Evolutionary conservation across 2,888 invertebrate species (phyloP).

Genomic region (Julus scandinavius): DNA sequence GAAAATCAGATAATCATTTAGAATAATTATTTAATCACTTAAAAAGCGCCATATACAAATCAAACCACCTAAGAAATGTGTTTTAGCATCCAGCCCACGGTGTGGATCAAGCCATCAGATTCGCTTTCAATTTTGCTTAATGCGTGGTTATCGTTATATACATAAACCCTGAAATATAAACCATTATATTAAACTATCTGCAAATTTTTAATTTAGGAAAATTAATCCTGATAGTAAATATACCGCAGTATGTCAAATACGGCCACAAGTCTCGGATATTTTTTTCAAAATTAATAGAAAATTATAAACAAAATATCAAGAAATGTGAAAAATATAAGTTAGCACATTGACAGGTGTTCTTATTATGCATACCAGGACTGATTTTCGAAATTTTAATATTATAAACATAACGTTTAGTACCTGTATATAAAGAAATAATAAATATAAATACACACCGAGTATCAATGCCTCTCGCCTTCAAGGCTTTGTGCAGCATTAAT

Average conservation of each 20-base stretch:
- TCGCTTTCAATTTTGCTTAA: slow-evolving; percentile 44
- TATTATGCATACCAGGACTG: not conserved
- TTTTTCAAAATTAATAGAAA: no score
- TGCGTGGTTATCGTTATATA: slow-evolving; percentile 52
- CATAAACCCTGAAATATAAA: slow-evolving; percentile 45
- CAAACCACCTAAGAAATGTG: not conserved
- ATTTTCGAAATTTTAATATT: no score
- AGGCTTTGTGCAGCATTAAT: slow-evolving; percentile 42
- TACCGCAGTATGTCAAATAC: no score
- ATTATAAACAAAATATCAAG: no score
- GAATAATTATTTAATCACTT: not conserved
- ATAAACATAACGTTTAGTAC: no score
- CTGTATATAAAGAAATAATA: not conserved
- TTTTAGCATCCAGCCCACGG: slow-evolving; percentile 47
- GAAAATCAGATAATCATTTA: not conserved
- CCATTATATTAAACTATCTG: no score
- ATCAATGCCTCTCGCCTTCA: slow-evolving; percentile 53
- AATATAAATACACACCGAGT: slow-evolving; percentile 22
- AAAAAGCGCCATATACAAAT: not conserved
- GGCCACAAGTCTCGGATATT: no score
- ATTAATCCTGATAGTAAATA: no score
- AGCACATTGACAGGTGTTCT: not conserved
- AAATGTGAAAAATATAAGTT: no score
- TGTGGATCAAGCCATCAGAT: slow-evolving; percentile 51
- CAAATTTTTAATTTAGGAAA: no score